A percentile compares a stretch with the other conserved stretches of the same genome.
These are phyloP conservation scores for Drosophila pachea DNA, from an alignment of 1,140 invertebrate species.

Conservation along the genomic window DNA sequence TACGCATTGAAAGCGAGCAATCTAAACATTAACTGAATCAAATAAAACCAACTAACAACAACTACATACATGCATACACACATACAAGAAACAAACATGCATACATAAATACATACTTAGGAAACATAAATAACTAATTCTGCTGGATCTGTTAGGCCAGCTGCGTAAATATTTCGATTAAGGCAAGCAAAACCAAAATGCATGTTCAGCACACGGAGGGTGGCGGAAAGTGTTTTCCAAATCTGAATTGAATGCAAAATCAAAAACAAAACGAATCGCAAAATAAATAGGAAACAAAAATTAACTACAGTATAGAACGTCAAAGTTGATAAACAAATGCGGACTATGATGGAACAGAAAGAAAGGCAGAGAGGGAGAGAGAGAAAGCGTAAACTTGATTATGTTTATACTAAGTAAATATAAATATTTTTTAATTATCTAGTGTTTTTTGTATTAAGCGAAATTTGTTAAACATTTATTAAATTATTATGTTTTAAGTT, in stretches of 20 bases:
- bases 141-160: constrained; percentile 27
- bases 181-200: constrained; percentile 68
- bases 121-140: constrained; percentile 52
- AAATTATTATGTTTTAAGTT: constrained; percentile 77
- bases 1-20: constrained; percentile 71
- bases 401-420: constrained; percentile 76
- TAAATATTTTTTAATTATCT: constrained; percentile 75
- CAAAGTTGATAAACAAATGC: constrained; percentile 43
- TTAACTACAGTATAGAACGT: constrained; percentile 38
- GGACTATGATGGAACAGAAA: constrained; percentile 36
- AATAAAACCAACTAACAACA: constrained; percentile 32
- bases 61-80: constrained; percentile 21
- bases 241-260: constrained; percentile 53
- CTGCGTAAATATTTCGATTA: constrained; percentile 43
- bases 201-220: constrained; percentile 59
- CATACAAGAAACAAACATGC: constrained; percentile 29
- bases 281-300: neutral
- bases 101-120: constrained; percentile 41
- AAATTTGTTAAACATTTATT: constrained; percentile 78
- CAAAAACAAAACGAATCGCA: constrained; percentile 35
- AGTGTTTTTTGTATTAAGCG: constrained; percentile 77
- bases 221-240: constrained; percentile 51
- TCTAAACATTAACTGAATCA: constrained; percentile 63
- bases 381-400: constrained; percentile 67
- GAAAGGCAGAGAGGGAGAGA: constrained; percentile 34